Evolutionary conservation across 2,797 vertebrate genomes (phyloP).

Genomic region (Falco berigora): DNA sequence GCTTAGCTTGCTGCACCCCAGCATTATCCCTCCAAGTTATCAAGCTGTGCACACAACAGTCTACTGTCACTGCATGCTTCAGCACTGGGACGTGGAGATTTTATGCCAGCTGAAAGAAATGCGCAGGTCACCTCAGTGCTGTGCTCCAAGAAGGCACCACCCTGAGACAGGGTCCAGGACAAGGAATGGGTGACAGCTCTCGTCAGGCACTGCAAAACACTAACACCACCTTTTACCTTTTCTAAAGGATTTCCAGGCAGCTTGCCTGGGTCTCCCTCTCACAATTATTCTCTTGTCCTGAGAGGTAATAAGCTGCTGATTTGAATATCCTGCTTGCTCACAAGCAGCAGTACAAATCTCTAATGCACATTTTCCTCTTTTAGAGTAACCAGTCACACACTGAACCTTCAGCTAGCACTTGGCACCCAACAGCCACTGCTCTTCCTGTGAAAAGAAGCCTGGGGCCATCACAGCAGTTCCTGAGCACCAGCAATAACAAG

Average conservation of each 20-base stretch:
- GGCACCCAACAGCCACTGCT: background rate
- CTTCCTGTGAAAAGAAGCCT: background rate
- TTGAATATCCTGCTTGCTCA: background rate
- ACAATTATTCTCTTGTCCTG: background rate
- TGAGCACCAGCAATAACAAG: background rate
- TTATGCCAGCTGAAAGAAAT: background rate
- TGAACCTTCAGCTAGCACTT: accelerated
- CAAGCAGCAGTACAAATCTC: conserved; percentile 11
- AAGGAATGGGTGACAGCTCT: background rate
- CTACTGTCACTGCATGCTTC: accelerated
- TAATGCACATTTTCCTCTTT: background rate
- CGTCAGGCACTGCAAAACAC: background rate
- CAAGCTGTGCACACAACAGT: background rate
- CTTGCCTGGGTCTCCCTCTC: background rate
- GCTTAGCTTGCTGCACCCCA: background rate
- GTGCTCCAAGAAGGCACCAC: background rate
- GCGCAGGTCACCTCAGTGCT: background rate
- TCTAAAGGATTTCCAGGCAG: conserved; percentile 6
- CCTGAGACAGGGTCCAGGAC: too few relatives aligned
- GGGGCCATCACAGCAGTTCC: background rate
- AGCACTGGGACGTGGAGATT: background rate
- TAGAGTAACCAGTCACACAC: background rate
- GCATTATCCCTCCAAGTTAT: accelerated
- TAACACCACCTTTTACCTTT: background rate
- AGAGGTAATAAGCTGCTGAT: background rate